Percentiles rank a stretch among this genome's conserved stretches.
These are phyloP conservation scores for Myotis davidii DNA, from an alignment of 2,113 vertebrate species.

Conservation along the genomic window DNA sequence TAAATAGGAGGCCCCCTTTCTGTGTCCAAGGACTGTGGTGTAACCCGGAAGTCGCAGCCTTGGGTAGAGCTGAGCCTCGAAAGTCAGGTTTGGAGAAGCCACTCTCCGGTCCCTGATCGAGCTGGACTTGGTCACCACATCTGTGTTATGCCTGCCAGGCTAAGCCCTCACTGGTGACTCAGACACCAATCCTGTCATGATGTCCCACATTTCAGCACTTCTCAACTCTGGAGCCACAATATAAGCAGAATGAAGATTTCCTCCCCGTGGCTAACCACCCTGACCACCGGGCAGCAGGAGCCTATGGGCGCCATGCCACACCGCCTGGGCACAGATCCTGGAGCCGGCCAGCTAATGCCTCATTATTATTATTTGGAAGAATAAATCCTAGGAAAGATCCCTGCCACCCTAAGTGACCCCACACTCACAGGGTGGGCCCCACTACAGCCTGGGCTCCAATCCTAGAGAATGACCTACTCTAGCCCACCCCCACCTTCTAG, in stretches of 20 bases:
- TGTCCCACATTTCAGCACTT: neutral
- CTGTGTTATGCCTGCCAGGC: neutral
- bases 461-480: neutral
- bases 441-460: neutral
- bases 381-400: neutral
- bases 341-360: neutral
- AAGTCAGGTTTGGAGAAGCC: neutral
- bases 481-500: neutral
- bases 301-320: neutral
- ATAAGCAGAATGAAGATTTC: neutral
- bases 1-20: neutral
- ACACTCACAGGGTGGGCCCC: neutral
- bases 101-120: neutral
- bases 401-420: neutral
- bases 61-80: neutral
- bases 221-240: neutral
- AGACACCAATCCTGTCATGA: neutral
- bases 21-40: neutral
- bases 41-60: neutral
- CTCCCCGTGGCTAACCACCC: slow-evolving; percentile 68
- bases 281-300: neutral
- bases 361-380: neutral
- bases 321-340: neutral
- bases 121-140: neutral
- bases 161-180: neutral